phyloP scores from a whole-genome alignment of 2,113 vertebrate species.

The Equus quagga region DNA sequence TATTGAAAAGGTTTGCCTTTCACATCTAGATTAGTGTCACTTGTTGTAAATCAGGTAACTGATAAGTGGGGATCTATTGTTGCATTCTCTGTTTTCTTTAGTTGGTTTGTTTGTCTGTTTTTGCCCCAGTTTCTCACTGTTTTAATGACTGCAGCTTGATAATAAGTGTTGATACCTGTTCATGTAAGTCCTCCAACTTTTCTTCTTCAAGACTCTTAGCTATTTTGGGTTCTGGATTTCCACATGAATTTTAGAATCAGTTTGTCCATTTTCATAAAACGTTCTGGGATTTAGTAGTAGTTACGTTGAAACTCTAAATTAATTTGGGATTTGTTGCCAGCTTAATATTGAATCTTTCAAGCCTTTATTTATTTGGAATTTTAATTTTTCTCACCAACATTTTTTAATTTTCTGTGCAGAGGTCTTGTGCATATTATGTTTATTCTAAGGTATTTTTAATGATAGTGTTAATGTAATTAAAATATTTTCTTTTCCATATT shows the following conservation, averaged over 20 bases:
- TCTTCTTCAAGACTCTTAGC: neutral
- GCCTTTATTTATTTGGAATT: conserved; percentile 10
- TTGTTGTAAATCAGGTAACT: conserved; percentile 33
- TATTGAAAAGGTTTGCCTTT: conserved; percentile 29
- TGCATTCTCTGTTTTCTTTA: neutral
- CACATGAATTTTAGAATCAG: conserved; percentile 17
- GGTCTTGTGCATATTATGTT: neutral
- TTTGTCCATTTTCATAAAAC: neutral
- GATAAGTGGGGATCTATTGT: neutral
- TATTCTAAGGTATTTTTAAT: conserved; percentile 16
- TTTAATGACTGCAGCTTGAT: neutral
- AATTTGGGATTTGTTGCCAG: neutral
- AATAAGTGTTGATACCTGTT: conserved; percentile 30
- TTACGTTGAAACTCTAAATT: neutral
- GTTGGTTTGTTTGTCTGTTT: neutral
- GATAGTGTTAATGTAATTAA: neutral
- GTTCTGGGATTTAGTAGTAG: neutral
- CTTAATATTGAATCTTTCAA: conserved; percentile 22
- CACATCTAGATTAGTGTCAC: neutral
- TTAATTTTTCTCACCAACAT: neutral
- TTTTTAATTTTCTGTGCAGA: conserved; percentile 26
- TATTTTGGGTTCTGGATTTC: conserved; percentile 10
- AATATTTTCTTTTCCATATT: neutral
- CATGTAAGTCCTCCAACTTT: neutral
- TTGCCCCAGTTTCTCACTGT: neutral